These are phyloP conservation scores for Actinopyga echinites DNA, from an alignment of 53 echinoderm and acorn worm genomes.

Conservation along the genomic window DNA sequence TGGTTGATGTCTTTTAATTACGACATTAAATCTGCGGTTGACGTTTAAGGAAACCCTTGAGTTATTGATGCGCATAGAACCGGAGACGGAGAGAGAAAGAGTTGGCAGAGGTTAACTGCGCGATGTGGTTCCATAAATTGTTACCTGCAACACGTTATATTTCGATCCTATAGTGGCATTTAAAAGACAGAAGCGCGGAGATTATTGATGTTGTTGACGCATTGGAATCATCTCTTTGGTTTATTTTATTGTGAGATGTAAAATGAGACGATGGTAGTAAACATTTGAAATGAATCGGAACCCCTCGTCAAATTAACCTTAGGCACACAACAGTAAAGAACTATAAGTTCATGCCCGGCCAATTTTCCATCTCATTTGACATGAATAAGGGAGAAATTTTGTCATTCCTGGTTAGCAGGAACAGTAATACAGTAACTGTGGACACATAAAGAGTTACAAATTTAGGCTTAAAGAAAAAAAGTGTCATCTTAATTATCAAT, in stretches of 20 bases:
- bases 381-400: too few relatives aligned
- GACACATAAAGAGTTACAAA: too few relatives aligned
- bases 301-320: too few relatives aligned
- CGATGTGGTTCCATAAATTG: background rate
- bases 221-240: background rate
- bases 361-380: too few relatives aligned
- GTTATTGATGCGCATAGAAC: constrained; percentile 5
- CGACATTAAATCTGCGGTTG: background rate
- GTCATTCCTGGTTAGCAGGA: too few relatives aligned
- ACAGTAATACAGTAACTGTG: too few relatives aligned
- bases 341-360: too few relatives aligned
- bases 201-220: too few relatives aligned
- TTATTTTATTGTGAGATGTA: background rate
- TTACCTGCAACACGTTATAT: background rate
- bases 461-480: too few relatives aligned
- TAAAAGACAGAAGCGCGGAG: background rate
- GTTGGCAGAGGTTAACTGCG: background rate
- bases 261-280: background rate
- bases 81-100: background rate
- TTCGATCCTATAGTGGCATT: background rate
- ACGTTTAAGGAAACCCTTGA: background rate
- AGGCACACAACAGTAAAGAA: too few relatives aligned
- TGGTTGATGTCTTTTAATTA: background rate
- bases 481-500: too few relatives aligned
- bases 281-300: background rate